Evolutionary conservation across 2,113 vertebrate genomes (phyloP).

Genomic region (Aldabrachelys gigantea): DNA sequence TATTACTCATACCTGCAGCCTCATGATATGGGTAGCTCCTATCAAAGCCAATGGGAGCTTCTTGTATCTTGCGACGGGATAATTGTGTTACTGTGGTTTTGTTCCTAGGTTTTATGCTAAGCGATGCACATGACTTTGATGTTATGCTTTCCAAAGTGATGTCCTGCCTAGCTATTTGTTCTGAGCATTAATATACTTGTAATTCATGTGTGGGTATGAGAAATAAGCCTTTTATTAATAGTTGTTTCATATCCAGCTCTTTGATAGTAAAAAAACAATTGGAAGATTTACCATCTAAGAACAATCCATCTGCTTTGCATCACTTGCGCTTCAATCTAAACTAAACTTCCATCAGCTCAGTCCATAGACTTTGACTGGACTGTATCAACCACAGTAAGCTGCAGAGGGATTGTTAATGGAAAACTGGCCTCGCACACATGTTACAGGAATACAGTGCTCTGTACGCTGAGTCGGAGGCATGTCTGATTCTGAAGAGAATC

Average conservation of each 20-base stretch:
- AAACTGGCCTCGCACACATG: not conserved
- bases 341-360: conserved; percentile 68
- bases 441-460: too few relatives aligned
- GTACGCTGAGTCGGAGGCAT: not conserved
- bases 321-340: conserved; percentile 67
- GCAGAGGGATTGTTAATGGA: not conserved
- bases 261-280: conserved; percentile 62
- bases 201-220: conserved; percentile 59
- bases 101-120: not conserved
- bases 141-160: conserved; percentile 17
- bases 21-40: not conserved
- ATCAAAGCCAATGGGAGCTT: not conserved
- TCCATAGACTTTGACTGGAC: conserved; percentile 43
- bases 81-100: not conserved
- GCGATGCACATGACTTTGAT: not conserved
- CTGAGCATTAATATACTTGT: conserved; percentile 51
- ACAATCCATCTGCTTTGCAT: conserved; percentile 65
- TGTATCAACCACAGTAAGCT: conserved; percentile 27
- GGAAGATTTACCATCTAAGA: conserved; percentile 26
- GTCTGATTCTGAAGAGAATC: not conserved
- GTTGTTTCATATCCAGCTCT: conserved; percentile 60
- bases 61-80: not conserved
- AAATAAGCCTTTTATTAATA: conserved; percentile 53
- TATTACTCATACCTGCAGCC: not conserved
- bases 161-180: not conserved